Base-by-base conservation (phyloP, 2,113 vertebrate species). In the Odocoileus hemionus region DNA sequence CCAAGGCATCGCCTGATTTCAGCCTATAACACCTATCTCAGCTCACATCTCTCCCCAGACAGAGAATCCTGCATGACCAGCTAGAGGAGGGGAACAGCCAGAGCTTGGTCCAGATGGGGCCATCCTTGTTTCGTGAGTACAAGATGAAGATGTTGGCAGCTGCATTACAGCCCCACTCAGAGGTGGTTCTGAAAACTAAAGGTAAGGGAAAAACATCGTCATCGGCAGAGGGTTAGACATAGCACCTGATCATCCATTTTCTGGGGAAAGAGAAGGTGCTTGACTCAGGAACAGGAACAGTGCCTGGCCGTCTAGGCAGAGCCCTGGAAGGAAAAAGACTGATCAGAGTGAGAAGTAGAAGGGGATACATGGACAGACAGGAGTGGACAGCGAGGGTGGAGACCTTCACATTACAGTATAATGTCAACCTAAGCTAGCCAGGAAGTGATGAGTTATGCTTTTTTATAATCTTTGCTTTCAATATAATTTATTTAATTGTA, bases 281-380 rank as follows among this genome's bases (percentile, higher is more conserved):
- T 1, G 1, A 12, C 28, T 85, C 23, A 2, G 0, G 1, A 50
- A 14, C 23, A 2, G 0, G 1, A 50, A 14, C 23, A 14, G 17
- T 12, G 57, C 36, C 64, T 45, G 12, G 30, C 17, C 3, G 8
- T 50, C 39, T 39, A 39, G 28, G 33, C 13, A 30, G 7, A 78
- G n/a, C 33, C 43, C 55, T 13, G 5, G 74, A 45, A 96, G n/a
- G 52, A 88, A 30, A 70, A 43, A 57, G 21, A 36, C 9, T 25
- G 19, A 28, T 43, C 14, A 61, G 60, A 33, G 28, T 5, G 9
- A 74, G 3, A 11, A 17, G 7, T 2, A 15, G 64, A 78, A 60
- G 1, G 5, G 26, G 33, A 33, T 12, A 52, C 33, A 50, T 33
- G 3, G 36, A 64, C 30, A 9, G 6, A 5, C 5, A 50, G 33